Percentiles rank a stretch among this genome's conserved stretches.
Evolutionary conservation across 2,797 vertebrate species (phyloP).

Genomic region (Pseudomugil gertrudae): DNA sequence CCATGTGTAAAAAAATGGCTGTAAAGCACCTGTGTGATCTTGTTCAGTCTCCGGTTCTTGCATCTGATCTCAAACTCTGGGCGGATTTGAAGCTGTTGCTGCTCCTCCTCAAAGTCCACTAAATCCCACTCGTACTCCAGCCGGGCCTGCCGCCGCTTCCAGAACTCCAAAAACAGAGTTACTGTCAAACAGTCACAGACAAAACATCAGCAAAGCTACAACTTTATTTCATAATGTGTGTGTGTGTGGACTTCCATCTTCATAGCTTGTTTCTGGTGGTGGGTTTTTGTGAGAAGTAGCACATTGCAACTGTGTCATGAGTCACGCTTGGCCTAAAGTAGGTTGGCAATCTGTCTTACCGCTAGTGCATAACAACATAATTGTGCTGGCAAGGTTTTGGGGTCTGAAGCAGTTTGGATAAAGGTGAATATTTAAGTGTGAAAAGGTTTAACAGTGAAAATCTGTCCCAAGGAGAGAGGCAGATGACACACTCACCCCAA

Average conservation of each 20-base stretch:
- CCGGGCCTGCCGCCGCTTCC: constrained; percentile 85
- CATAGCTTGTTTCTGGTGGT: neutral
- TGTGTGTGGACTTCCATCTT: neutral
- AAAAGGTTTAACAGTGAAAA: constrained; percentile 55
- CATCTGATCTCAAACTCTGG: constrained; percentile 85
- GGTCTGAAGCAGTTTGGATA: constrained; percentile 5
- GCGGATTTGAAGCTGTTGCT: constrained; percentile 85
- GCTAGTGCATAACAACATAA: constrained; percentile 29
- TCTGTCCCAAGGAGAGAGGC: constrained; percentile 36
- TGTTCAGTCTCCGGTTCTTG: constrained; percentile 77
- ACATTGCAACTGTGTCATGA: constrained; percentile 15
- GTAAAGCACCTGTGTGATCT: constrained; percentile 79
- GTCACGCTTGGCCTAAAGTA: neutral
- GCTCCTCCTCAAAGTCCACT: constrained; percentile 86
- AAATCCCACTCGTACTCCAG: constrained; percentile 86
- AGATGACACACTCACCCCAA: constrained; percentile 89
- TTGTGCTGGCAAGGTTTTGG: constrained; percentile 33
- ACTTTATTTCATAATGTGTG: neutral
- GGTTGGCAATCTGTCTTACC: neutral
- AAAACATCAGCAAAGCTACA: neutral
- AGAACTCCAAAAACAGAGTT: constrained; percentile 85
- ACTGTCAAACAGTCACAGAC: constrained; percentile 58
- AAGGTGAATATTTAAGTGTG: constrained; percentile 25
- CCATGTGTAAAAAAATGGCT: neutral
- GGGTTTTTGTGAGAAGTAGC: neutral